Base-by-base conservation (phyloP, 1,140 invertebrate genomes). In the Oryzaephilus surinamensis region DNA sequence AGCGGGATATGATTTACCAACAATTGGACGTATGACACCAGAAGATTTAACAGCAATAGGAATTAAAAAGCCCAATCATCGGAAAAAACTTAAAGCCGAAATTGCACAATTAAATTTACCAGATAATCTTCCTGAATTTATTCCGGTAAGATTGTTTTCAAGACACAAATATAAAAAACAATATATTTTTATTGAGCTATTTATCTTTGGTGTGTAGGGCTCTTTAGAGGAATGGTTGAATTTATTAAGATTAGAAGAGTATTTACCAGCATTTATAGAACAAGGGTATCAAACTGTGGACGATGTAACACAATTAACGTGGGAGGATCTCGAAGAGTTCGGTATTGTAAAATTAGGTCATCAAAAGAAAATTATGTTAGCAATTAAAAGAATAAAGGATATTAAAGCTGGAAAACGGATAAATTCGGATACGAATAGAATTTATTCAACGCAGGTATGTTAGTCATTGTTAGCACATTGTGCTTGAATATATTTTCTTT, bases 281-380 rank as follows among this genome's bases (percentile, higher is more conserved):
- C 93, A 99, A 67, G 92, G 92, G 34, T 98, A 97, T 69, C 77
- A 81, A 45, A 86, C 83, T 12, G 89, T 99, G 28, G 84, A 95
- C 52, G 83, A 89, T 62, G 84, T 88, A 30, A 88, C 87, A 21
- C 90, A 96, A 56, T 75, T 98, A 23, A 91, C 88, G 41, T 97
- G 94, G 92, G 96, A 99, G 71, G 96, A 99, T 69, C 74, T 99
- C 48, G 96, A 99, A 69, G 96, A 99, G 56, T 95, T 97, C 61
- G 96, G 96, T 31, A 96, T 99, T 48, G 79, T 90, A 17, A 79
- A 84, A 55, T 64, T 91, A 56, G 96, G 96, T 15, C 96, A 99
- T 64, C 95, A 99, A 65, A 99, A 99, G 72, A 94, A 97, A 68
- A 84, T 99, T 46, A 79, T 95, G 50, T 67, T 99, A 48, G 95